Base-by-base conservation (phyloP, 2,888 invertebrate genomes). In the Pandemis corylana region DNA sequence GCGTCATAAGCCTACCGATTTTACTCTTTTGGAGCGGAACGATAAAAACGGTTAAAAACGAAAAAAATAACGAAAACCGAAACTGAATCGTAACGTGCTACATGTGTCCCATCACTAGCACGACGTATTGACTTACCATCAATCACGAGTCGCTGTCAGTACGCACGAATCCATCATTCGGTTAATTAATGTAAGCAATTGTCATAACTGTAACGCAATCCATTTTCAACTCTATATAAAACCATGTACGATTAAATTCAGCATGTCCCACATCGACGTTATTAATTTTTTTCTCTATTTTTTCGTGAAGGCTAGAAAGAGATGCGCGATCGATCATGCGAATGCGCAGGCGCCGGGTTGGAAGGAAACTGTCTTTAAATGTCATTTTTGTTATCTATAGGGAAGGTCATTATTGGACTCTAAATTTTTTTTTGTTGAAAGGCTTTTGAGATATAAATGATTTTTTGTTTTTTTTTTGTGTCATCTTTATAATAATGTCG, bases 61-160 rank as follows among this genome's bases (percentile, higher is more conserved):
- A 51, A 51, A 51, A 51, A 5, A n/a, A 15, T 7, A 7, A 53
- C n/a, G 20, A 56, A 46, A 59, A 15, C 42, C 2, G 28, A 36
- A 36, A 36, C 12, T 69, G 56, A 59, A 65, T 51, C 49, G 7
- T 56, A 2, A 20, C 28, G 12, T 15, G 53, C 0, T 56, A 13
- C 5, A 64, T 36, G 41, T 65, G 74, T 74, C 69, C 74, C 74
- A 59, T 12, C 74, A 69, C 74, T 74, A 51, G 7, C 83, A 80
- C 81, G 83, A 83, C 83, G 83, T 85, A 88, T 90, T 89, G 90
- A 90, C 87, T 86, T 85, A 86, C 84, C 86, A 91, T 91, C 90
- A 89, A 90, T 92, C 91, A 91, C 83, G 78, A 71, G 65, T 72
- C 62, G 78, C 77, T 68, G 77, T 76, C 73, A 76, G 71, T 79